Base-by-base conservation (phyloP, 2,113 vertebrate species). In the Rissa tridactyla region DNA sequence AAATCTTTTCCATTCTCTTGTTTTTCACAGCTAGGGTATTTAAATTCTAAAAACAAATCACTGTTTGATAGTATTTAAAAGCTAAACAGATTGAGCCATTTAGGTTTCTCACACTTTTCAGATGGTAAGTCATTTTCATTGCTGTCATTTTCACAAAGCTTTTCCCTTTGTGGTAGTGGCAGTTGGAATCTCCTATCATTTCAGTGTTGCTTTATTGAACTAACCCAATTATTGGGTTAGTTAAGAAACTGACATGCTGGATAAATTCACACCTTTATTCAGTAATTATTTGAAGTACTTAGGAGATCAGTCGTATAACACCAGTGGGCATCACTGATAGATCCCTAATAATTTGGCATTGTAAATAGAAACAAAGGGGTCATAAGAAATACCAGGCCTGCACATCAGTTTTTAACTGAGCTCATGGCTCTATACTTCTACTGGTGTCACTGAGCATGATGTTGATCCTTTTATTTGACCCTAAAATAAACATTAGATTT, bases 21-120 rank as follows among this genome's bases (percentile, higher is more conserved):
- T 76, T 94, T 96, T 40, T 94, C 21, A 77, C 18, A 23, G 46
- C 15, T 81, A 78, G 11, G 27, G 7, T 30, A 71, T 60, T 91
- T 60, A 91, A 70, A 81, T 68, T 75, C 21, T 69, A 20, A 81
- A 81, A 42, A 5, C 3, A 66, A 49, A 23, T 58, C n/a, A 78
- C 15, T 15, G 5, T 75, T 92, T 89, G 44, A 30, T 72, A 85
- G 26, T 47, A 61, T 85, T 87, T 82, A 89, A 91, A 84, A 65
- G 51, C 15, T 44, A 82, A 96, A 87, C 26, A 87, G 77, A 85
- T 89, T 71, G 49, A 82, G 34, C 16, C 34, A 68, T 76, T 82
- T 76, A 44, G 3, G 10, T 76, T 96, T 87, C 83, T 86, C 61
- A 77, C 36, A 87, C n/a, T 68, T 95, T 96, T 96, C 72, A 94